These are phyloP conservation scores for Seira sanloemensis DNA, from an alignment of 2,888 invertebrate species.

Conservation along the genomic window DNA sequence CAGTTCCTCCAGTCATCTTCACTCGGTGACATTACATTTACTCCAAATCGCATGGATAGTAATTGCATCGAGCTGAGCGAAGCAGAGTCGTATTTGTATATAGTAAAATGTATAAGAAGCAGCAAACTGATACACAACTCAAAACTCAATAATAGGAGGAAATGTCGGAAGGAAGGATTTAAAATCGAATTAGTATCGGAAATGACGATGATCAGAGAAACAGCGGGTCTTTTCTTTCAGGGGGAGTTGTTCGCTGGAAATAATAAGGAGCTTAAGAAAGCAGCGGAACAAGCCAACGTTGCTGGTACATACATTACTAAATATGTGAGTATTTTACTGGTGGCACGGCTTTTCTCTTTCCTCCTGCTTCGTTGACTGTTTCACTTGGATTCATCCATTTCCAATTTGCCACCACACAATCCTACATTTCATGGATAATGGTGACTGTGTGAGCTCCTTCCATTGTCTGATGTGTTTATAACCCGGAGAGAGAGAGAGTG, in stretches of 20 bases:
- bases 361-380: background rate
- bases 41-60: too few relatives aligned
- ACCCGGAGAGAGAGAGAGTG: too few relatives aligned
- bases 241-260: conserved; percentile 27
- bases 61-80: too few relatives aligned
- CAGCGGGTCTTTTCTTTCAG: conserved; percentile 12
- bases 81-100: too few relatives aligned
- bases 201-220: conserved; percentile 31
- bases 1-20: too few relatives aligned
- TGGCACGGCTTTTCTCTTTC: background rate
- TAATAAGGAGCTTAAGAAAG: conserved; percentile 50
- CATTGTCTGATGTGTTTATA: conserved; percentile 29
- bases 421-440: conserved; percentile 38
- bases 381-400: conserved; percentile 22
- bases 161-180: conserved; percentile 65
- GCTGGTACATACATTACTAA: too few relatives aligned
- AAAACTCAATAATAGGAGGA: too few relatives aligned
- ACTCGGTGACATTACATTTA: too few relatives aligned
- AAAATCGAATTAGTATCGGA: conserved; percentile 59
- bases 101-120: too few relatives aligned
- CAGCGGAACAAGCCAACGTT: background rate
- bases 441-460: background rate
- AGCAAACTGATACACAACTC: too few relatives aligned
- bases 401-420: conserved; percentile 54
- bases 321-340: background rate